Evolutionary conservation across 2,888 invertebrate species (phyloP), one percentile per base, ranked within the genome.

Genomic region (Oscheius sp.): DNA sequence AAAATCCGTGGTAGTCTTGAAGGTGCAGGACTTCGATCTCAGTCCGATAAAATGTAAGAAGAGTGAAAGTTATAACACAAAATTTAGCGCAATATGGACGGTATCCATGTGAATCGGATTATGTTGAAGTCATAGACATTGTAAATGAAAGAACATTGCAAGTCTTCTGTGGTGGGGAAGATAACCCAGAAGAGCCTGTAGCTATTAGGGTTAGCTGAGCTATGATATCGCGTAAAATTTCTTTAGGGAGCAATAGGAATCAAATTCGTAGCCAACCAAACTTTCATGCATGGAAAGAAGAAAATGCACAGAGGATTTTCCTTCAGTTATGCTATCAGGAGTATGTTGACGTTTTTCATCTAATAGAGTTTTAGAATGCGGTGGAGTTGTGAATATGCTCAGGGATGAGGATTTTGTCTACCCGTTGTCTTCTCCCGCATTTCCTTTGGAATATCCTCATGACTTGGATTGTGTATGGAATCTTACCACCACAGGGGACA

Each of bases 381-480:
- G 86, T 23, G 85, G 84, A 46, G 76, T 79, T 9, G 75, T 86
- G 53, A 70, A 77, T 9, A 77, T 86, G 49, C 73, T 53, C 21
- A 79, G 80, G 9, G 78, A 72, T 5, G 61, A 55, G 1, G 63
- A 73, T 1, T 53, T 73, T 9, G 13, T 66, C 25, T 73, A 76
- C 13, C 6, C 72, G 0, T 53, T 78, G 49, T 68, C 74, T 0
- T 83, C 84, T 21, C 87, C 87, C 13, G 86, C 82, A 1, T 87
- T 82, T 78, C 87, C 87, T 18, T 76, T 86, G n/a, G 81, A 82
- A 1, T 87, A 87, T 59, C 82, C 83, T 43, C 76, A 85, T 52
- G 75, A 82, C 49, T 68, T 88, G 46, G 80, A 87, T 52, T 87
- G 87, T 59, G 64, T 81, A 43, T 88, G 87, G 87, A 88, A 86